These are phyloP conservation scores for Brachionus sp. DNA, from an alignment of 1,140 invertebrate genomes.

Conservation along the genomic window DNA sequence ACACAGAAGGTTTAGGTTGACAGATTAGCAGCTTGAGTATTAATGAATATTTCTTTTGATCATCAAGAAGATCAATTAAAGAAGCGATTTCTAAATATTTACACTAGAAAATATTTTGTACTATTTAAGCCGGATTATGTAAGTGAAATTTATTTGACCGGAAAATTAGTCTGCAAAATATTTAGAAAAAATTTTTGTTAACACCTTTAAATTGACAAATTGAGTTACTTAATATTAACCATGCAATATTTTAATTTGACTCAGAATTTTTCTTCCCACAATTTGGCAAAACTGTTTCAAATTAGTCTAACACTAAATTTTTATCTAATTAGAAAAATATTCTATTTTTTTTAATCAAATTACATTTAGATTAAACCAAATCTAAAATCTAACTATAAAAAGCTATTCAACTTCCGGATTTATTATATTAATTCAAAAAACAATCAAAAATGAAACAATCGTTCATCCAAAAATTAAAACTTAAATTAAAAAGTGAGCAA, in stretches of 20 bases:
- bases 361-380: neutral
- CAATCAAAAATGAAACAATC: constrained; percentile 31
- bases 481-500: neutral
- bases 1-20: neutral
- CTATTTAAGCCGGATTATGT: neutral
- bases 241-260: neutral
- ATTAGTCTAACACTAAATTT: neutral
- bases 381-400: neutral
- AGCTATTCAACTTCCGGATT: neutral
- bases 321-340: constrained; percentile 5
- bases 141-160: neutral
- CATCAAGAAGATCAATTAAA: neutral
- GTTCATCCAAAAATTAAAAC: constrained; percentile 22
- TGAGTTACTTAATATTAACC: neutral
- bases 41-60: neutral
- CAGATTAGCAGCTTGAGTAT: constrained; percentile 24
- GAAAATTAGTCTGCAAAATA: neutral
- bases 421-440: neutral
- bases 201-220: neutral
- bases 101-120: neutral
- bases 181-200: neutral
- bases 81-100: neutral
- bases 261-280: neutral
- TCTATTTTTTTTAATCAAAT: constrained; percentile 6
- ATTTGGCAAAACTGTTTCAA: constrained; percentile 6